Evolutionary conservation across 2,888 invertebrate genomes (phyloP).

Genomic region (Tridacna gigas): DNA sequence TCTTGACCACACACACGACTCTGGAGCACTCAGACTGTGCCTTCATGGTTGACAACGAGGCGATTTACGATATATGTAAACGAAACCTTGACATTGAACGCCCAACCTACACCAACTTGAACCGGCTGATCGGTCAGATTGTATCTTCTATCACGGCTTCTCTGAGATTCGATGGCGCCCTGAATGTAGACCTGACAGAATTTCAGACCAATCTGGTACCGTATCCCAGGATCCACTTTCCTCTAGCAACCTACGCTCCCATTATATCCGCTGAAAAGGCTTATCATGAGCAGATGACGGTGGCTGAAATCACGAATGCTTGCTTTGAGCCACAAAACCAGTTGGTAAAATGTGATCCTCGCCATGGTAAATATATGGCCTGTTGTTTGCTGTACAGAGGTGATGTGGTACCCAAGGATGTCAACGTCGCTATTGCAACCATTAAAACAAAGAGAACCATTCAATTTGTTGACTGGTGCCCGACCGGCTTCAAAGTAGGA

Average conservation of each 20-base stretch:
- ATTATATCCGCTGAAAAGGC: not conserved
- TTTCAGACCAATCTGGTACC: not conserved
- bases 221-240: not conserved
- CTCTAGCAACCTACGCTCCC: not conserved
- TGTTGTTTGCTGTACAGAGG: not conserved
- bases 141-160: not conserved
- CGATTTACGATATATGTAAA: not conserved
- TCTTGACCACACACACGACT: not conserved
- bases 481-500: not conserved
- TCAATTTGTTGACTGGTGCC: not conserved
- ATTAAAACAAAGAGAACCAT: not conserved
- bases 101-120: not conserved
- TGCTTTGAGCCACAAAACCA: not conserved
- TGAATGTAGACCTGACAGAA: not conserved
- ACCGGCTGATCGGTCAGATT: not conserved
- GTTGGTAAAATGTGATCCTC: not conserved
- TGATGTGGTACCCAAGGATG: not conserved
- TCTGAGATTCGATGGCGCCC: not conserved
- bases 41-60: conserved; percentile 1
- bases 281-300: not conserved
- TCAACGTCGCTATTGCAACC: not conserved
- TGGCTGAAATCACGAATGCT: not conserved
- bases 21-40: not conserved
- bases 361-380: not conserved
- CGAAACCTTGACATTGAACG: not conserved